Evolutionary conservation across 1,140 invertebrate species (phyloP).

Genomic region (Atta cephalotes): DNA sequence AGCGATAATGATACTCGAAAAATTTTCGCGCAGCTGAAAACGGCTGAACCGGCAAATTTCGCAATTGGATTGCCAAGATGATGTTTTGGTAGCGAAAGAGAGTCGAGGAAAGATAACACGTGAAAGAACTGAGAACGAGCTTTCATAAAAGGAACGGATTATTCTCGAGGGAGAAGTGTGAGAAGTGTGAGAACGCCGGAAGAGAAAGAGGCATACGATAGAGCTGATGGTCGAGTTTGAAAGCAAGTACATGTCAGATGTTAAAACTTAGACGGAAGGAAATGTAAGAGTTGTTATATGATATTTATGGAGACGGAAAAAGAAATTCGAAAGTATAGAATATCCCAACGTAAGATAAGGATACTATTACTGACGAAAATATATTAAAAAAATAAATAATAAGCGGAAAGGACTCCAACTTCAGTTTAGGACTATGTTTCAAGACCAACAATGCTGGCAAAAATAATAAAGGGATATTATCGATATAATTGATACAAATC

Average conservation of each 20-base stretch:
- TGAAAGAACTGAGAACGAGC: conserved; percentile 31
- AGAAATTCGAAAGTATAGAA: neutral
- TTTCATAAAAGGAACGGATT: conserved; percentile 47
- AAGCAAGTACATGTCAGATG: conserved; percentile 48
- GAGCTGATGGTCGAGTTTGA: conserved; percentile 43
- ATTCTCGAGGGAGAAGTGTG: conserved; percentile 11
- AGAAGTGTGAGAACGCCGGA: conserved; percentile 27
- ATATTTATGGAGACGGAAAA: conserved; percentile 36
- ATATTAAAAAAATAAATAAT: no score
- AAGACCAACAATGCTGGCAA: no score
- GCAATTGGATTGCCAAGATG: conserved; percentile 15
- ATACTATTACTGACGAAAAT: neutral
- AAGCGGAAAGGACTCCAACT: no score
- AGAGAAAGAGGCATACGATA: conserved; percentile 44
- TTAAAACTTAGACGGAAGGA: conserved; percentile 29
- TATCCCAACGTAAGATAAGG: neutral
- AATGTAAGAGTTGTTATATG: conserved; percentile 16
- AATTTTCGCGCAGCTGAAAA: conserved; percentile 26
- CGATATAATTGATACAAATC: no score
- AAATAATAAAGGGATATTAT: no score
- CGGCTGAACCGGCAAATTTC: conserved; percentile 29
- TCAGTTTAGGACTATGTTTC: no score
- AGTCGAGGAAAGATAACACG: conserved; percentile 8
- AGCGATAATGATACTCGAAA: conserved; percentile 28
- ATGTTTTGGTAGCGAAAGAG: conserved; percentile 39